Evolutionary conservation across 2,797 vertebrate genomes (phyloP).

Genomic region (Varecia variegata): DNA sequence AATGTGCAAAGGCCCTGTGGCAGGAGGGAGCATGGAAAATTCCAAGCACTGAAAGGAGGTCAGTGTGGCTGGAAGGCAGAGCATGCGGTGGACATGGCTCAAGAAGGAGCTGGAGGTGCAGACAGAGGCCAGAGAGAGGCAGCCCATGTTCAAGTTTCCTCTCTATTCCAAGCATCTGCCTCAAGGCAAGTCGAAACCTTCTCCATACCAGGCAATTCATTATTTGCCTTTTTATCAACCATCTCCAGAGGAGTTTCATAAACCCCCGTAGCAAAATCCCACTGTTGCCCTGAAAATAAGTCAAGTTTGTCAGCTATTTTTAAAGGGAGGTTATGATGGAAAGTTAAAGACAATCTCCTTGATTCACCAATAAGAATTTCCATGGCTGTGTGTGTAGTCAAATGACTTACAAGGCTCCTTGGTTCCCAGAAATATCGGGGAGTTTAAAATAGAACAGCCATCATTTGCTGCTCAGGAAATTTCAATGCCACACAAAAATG

Average conservation of each 20-base stretch:
- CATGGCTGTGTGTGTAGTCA: constrained; percentile 32
- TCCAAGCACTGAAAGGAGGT: neutral
- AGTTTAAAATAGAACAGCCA: constrained; percentile 70
- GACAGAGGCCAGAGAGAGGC: neutral
- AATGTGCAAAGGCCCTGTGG: neutral
- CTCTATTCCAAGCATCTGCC: neutral
- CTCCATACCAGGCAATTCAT: neutral
- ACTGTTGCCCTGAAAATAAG: constrained; percentile 46
- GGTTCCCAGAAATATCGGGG: constrained; percentile 60
- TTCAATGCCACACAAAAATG: neutral
- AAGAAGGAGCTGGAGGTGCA: neutral
- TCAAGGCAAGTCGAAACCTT: neutral
- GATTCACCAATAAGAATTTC: constrained; percentile 41
- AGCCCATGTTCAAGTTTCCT: neutral
- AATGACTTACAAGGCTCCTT: constrained; percentile 71
- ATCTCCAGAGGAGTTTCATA: neutral
- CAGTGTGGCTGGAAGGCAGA: neutral
- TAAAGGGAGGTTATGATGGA: constrained; percentile 46
- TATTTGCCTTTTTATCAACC: neutral
- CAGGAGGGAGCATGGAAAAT: neutral
- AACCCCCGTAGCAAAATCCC: constrained; percentile 30
- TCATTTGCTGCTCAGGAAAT: constrained; percentile 44
- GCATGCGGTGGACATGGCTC: neutral
- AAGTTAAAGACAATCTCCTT: constrained; percentile 59
- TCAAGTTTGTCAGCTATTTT: constrained; percentile 64